phyloP scores from a whole-genome alignment of 2,888 invertebrate genomes.

The Agrotis exclamationis region DNA sequence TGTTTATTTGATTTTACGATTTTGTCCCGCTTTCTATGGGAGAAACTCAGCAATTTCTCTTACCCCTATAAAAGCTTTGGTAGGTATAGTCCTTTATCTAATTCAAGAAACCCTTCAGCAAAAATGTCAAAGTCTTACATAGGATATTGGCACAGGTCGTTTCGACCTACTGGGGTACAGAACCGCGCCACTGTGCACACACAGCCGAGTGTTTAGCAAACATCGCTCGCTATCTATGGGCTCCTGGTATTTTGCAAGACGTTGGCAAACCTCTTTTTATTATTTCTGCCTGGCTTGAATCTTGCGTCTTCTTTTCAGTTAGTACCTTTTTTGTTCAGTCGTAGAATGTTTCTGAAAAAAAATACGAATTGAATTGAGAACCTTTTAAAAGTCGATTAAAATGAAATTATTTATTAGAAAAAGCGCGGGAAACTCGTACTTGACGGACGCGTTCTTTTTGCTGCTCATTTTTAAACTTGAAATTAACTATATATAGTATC shows the following conservation, averaged over 20 bases:
- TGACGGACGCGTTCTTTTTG: too few species aligned
- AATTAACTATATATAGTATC: too few species aligned
- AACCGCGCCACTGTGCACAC: slow-evolving; percentile 54
- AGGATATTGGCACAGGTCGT: slow-evolving; percentile 19
- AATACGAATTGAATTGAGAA: too few species aligned
- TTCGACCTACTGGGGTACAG: slow-evolving; percentile 27
- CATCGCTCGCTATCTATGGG: slow-evolving; percentile 48
- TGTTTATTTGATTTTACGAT: neutral
- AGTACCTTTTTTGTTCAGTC: slow-evolving; percentile 6
- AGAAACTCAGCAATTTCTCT: neutral
- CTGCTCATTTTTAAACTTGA: too few species aligned
- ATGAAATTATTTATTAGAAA: too few species aligned
- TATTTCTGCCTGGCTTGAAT: slow-evolving; percentile 36
- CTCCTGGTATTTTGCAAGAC: slow-evolving; percentile 65
- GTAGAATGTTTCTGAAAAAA: neutral
- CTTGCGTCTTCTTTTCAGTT: slow-evolving; percentile 14
- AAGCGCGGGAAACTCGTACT: too few species aligned
- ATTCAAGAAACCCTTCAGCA: slow-evolving; percentile 3
- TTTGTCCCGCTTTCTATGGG: neutral
- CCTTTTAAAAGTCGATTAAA: too few species aligned
- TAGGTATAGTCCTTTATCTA: neutral
- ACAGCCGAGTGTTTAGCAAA: slow-evolving; percentile 60
- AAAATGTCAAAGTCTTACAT: slow-evolving; percentile 8
- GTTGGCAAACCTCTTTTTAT: slow-evolving; percentile 45
- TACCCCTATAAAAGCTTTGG: neutral